These are phyloP conservation scores for Scaptomyza pallida DNA, from an alignment of 1,140 invertebrate species.

Conservation along the genomic window DNA sequence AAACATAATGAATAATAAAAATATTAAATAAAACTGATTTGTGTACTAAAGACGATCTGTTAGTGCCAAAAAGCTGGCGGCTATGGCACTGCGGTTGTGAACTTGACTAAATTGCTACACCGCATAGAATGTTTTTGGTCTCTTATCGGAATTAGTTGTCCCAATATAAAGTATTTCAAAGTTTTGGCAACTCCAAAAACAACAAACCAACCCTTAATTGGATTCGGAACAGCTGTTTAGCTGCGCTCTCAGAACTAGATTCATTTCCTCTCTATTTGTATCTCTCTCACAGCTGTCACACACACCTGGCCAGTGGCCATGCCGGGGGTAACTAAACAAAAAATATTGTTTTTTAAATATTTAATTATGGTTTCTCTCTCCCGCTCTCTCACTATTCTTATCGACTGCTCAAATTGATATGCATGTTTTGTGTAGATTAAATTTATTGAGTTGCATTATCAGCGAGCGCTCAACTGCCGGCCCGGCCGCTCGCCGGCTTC, in stretches of 20 bases:
- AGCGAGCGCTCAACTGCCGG: constrained; percentile 14
- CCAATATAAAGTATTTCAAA: neutral
- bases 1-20: constrained; percentile 5
- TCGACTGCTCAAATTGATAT: constrained; percentile 1
- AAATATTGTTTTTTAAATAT: neutral
- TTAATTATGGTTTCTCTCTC: neutral
- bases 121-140: neutral
- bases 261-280: neutral
- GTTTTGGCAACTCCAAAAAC: neutral
- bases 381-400: neutral
- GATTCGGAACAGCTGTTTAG: constrained; percentile 19
- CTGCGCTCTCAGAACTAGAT: neutral
- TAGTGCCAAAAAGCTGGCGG: constrained; percentile 12
- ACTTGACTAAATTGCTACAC: constrained; percentile 7
- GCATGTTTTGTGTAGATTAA: constrained; percentile 1
- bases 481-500: constrained; percentile 24
- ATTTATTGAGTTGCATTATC: constrained; percentile 19
- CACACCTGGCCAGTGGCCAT: constrained; percentile 4
- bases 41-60: constrained; percentile 9
- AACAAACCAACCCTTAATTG: neutral
- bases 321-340: constrained; percentile 2
- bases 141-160: no score
- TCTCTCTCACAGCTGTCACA: constrained; percentile 20
- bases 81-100: constrained; percentile 28
- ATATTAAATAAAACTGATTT: neutral